Conservation (phyloP, 35 echinoderm and acorn worm species). For the Acanthaster planci region DNA sequence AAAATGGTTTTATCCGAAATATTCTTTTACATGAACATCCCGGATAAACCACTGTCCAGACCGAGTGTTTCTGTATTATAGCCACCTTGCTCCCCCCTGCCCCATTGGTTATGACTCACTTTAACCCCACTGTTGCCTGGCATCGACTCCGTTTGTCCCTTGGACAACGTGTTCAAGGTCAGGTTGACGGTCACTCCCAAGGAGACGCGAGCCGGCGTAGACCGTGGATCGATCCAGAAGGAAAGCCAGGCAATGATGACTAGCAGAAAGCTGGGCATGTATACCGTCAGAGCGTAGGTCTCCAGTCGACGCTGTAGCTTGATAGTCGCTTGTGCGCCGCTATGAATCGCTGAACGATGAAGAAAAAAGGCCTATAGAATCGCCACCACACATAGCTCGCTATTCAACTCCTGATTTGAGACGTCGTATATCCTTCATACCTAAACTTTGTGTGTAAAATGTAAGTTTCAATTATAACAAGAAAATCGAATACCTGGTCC, state of each 20-base stretch:
- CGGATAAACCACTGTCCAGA: not conserved
- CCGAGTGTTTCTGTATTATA: not conserved
- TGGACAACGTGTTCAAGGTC: slow-evolving; percentile 44
- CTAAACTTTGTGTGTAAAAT: too few species aligned
- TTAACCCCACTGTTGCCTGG: slow-evolving; percentile 50
- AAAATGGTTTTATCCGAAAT: too few species aligned
- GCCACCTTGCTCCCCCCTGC: not conserved
- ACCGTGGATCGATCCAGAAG: slow-evolving; percentile 55
- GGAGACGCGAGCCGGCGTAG: slow-evolving; percentile 53
- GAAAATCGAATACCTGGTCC: too few species aligned
- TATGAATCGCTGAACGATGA: too few species aligned
- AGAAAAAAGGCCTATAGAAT: too few species aligned
- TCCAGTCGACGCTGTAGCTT: not conserved
- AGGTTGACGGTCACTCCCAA: slow-evolving; percentile 62
- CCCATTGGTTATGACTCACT: slow-evolving; percentile 22
- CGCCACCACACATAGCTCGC: too few species aligned
- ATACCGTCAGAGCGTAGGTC: slow-evolving; percentile 55
- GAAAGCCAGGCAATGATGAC: slow-evolving; percentile 63
- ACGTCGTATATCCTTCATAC: too few species aligned
- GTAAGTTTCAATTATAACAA: too few species aligned
- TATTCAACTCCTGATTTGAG: too few species aligned
- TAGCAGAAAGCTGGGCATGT: slow-evolving; percentile 58
- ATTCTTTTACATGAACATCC: not conserved
- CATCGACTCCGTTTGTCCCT: slow-evolving; percentile 20
- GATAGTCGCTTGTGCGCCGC: not conserved